phyloP scores from a whole-genome alignment of 2,888 invertebrate genomes.

The Drosophila heteroneura region DNA sequence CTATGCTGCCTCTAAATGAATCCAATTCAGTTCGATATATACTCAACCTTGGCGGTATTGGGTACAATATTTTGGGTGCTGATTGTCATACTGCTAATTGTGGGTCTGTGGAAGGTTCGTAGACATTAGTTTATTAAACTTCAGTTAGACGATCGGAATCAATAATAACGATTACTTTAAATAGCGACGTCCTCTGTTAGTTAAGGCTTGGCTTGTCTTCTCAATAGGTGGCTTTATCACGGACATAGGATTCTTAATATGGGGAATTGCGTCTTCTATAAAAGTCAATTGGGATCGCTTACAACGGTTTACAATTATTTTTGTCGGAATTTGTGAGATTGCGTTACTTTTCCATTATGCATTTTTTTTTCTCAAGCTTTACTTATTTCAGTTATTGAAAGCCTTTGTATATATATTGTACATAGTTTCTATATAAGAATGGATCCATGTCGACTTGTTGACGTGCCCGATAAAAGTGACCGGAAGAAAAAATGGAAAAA shows the following conservation, averaged over 20 bases:
- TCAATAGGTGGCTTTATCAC: conserved; percentile 59
- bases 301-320: conserved; percentile 48
- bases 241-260: conserved; percentile 57
- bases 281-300: conserved; percentile 53
- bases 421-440: conserved; percentile 54
- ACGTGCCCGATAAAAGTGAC: conserved; percentile 26
- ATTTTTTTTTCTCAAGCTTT: not conserved
- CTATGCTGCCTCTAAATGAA: not conserved
- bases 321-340: conserved; percentile 63
- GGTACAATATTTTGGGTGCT: conserved; percentile 65
- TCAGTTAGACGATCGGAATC: not conserved
- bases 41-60: conserved; percentile 54
- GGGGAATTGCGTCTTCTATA: conserved; percentile 54
- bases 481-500: conserved; percentile 16
- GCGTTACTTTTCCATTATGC: not conserved
- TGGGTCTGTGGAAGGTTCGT: conserved; percentile 65
- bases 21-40: conserved; percentile 37
- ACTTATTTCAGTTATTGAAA: conserved; percentile 55
- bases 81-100: conserved; percentile 57
- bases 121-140: not conserved
- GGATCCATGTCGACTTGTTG: conserved; percentile 41
- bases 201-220: conserved; percentile 63
- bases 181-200: conserved; percentile 51
- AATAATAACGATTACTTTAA: not conserved
- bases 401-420: conserved; percentile 54